Evolutionary conservation across 2,888 invertebrate genomes (phyloP).

Genomic region (Noctuana brunneofusca): DNA sequence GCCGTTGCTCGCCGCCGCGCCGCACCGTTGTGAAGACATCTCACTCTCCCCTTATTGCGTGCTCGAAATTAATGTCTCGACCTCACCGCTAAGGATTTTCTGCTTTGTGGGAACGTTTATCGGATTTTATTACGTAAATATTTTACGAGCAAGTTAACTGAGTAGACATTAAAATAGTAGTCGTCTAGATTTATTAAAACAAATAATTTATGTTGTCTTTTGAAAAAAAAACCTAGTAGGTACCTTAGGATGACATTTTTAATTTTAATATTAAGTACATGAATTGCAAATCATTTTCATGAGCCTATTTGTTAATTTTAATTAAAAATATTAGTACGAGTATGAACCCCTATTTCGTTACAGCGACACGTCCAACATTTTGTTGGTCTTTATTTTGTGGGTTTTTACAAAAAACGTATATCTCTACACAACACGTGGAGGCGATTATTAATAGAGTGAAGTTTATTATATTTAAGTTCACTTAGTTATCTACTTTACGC

Average conservation of each 20-base stretch:
- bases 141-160: conserved; percentile 60
- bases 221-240: no score
- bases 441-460: conserved; percentile 23
- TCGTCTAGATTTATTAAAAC: conserved; percentile 12
- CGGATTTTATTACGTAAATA: conserved; percentile 72
- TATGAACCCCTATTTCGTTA: conserved; percentile 8
- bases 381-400: conserved; percentile 24
- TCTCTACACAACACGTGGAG: conserved; percentile 1
- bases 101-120: conserved; percentile 74
- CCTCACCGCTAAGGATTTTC: conserved; percentile 68
- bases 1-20: conserved; percentile 45
- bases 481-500: conserved; percentile 47
- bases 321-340: conserved; percentile 6
- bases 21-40: conserved; percentile 64
- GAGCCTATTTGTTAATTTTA: no score
- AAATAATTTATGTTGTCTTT: background rate
- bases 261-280: no score
- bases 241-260: no score
- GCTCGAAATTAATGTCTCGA: conserved; percentile 80
- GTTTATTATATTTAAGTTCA: conserved; percentile 62
- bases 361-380: conserved; percentile 14
- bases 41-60: conserved; percentile 78
- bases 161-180: conserved; percentile 32
- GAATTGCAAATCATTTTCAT: no score
- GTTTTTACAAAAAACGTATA: conserved; percentile 15